A percentile compares a stretch with the other conserved stretches of the same genome.
phyloP scores from a whole-genome alignment of 2,888 invertebrate genomes.

The Entomobrya multifasciata region DNA sequence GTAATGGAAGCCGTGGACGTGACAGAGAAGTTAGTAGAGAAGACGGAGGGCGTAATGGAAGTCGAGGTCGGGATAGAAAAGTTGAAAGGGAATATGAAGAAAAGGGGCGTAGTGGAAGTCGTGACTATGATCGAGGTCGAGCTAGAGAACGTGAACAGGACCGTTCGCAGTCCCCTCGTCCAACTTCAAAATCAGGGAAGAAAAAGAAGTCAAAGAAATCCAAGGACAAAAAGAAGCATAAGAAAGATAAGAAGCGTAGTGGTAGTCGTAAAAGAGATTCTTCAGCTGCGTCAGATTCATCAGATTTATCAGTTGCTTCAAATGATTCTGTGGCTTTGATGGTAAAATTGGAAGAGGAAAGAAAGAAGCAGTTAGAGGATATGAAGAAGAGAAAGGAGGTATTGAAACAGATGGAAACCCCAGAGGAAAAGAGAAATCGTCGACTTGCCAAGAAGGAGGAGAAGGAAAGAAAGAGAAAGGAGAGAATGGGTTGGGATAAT shows the following conservation, averaged over 20 bases:
- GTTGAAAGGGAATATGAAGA: background rate
- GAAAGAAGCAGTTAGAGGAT: slow-evolving; percentile 86
- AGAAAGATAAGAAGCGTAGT: slow-evolving; percentile 55
- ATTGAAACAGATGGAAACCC: slow-evolving; percentile 94
- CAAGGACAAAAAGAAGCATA: slow-evolving; percentile 59
- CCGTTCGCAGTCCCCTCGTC: background rate
- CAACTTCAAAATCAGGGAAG: slow-evolving; percentile 29
- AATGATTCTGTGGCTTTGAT: slow-evolving; percentile 86
- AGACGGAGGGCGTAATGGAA: too few species aligned
- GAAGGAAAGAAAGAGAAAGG: slow-evolving; percentile 88
- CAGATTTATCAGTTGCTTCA: slow-evolving; percentile 81
- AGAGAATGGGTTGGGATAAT: slow-evolving; percentile 98
- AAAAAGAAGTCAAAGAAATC: slow-evolving; percentile 62
- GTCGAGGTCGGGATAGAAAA: background rate
- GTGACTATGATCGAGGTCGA: background rate
- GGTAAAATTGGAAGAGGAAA: slow-evolving; percentile 88
- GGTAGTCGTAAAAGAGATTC: background rate
- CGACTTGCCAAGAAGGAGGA: slow-evolving; percentile 94
- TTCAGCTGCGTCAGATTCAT: slow-evolving; percentile 7
- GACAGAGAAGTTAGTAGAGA: too few species aligned
- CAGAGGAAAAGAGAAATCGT: slow-evolving; percentile 94
- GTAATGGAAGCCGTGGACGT: background rate
- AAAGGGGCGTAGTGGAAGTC: background rate
- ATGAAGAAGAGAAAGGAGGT: slow-evolving; percentile 87
- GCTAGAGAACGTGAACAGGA: background rate